Evolutionary conservation across 2,113 vertebrate genomes (phyloP).

Genomic region (Odontesthes bonariensis): DNA sequence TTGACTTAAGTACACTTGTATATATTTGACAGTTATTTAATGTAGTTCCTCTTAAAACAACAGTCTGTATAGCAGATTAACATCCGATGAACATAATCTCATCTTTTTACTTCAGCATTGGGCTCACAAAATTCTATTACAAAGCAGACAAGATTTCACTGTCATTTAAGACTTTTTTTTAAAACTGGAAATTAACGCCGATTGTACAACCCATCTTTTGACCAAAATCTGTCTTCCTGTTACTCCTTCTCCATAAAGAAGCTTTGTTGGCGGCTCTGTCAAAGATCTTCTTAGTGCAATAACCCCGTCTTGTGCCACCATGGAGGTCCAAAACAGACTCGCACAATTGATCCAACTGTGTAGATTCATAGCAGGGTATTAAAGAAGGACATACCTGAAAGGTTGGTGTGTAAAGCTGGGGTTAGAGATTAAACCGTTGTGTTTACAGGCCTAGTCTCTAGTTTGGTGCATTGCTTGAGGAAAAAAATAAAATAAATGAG

Average conservation of each 20-base stretch:
- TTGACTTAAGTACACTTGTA: background rate
- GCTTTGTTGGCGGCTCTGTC: conserved; percentile 35
- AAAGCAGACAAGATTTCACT: background rate
- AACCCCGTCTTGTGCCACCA: conserved; percentile 44
- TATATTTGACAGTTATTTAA: background rate
- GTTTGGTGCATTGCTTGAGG: conserved; percentile 5
- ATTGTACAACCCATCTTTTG: conserved; percentile 31
- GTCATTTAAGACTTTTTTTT: background rate
- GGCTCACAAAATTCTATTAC: background rate
- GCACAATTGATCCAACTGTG: conserved; percentile 47
- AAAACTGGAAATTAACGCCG: conserved; percentile 2
- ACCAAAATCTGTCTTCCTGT: conserved; percentile 34
- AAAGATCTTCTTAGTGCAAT: conserved; percentile 44
- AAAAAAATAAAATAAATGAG: background rate
- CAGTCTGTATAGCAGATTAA: background rate
- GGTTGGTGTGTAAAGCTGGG: conserved; percentile 8
- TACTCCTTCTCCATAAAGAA: conserved; percentile 31
- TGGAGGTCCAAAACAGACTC: conserved; percentile 56
- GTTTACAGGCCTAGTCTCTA: conserved; percentile 10
- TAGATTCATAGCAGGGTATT: conserved; percentile 44
- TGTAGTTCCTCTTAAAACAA: background rate
- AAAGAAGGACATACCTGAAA: conserved; percentile 42
- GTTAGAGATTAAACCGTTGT: conserved; percentile 28
- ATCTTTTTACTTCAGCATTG: background rate
- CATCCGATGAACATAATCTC: background rate